Percentiles rank a stretch among this genome's conserved stretches.
Evolutionary conservation across 2,113 vertebrate species (phyloP).

Genomic region (Chiloscyllium plagiosum): DNA sequence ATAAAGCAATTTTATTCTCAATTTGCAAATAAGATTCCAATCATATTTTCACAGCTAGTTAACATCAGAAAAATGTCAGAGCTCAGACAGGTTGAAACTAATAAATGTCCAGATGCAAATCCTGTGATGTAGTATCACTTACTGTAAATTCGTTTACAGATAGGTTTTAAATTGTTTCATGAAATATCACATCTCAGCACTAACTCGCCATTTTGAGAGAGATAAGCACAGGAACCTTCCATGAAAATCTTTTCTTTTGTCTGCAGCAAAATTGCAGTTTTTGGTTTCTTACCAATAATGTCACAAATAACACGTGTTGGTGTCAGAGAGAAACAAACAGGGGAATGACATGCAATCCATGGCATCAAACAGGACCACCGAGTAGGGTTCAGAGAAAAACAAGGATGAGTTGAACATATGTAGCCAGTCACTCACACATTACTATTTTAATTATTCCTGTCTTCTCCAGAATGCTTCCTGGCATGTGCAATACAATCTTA

Average conservation of each 20-base stretch:
- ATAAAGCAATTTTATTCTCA: not conserved
- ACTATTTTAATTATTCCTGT: not conserved
- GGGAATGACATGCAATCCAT: not conserved
- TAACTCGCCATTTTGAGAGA: not conserved
- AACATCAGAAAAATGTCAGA: not conserved
- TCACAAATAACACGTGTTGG: not conserved
- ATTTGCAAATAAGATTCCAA: not conserved
- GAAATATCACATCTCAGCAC: not conserved
- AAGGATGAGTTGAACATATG: not conserved
- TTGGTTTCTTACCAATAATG: not conserved
- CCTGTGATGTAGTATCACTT: not conserved
- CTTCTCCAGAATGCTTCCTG: not conserved
- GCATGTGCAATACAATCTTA: not conserved
- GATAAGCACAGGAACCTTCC: not conserved
- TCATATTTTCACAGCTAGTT: not conserved
- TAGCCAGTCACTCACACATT: not conserved
- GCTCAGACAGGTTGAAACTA: not conserved
- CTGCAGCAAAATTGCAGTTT: not conserved
- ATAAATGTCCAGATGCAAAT: not conserved
- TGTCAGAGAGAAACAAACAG: not conserved
- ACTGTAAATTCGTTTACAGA: not conserved
- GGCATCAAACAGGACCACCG: not conserved
- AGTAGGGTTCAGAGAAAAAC: not conserved
- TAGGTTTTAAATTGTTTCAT: not conserved
- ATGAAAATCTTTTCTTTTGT: not conserved